phyloP scores from a whole-genome alignment of 2,113 vertebrate genomes.

The Pampusana beccarii region DNA sequence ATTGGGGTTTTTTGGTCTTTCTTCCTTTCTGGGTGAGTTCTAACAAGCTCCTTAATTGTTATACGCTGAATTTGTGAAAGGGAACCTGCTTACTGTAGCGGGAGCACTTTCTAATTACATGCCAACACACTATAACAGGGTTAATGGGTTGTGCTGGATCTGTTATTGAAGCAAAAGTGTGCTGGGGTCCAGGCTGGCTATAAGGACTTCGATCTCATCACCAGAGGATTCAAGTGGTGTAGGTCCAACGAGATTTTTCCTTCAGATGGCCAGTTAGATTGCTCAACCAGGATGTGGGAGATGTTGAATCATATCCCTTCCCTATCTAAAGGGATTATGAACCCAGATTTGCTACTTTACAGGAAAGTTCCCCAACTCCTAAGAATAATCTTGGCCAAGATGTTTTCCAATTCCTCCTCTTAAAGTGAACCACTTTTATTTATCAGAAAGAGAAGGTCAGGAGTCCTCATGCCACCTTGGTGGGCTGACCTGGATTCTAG shows the following conservation, averaged over 20 bases:
- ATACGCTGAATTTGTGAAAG: neutral
- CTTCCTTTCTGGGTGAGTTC: neutral
- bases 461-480: neutral
- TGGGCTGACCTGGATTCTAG: neutral
- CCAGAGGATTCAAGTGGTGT: neutral
- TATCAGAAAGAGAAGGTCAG: neutral
- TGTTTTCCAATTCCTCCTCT: neutral
- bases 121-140: neutral
- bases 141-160: neutral
- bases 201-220: neutral
- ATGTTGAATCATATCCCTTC: conserved; percentile 52
- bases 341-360: conserved; percentile 1
- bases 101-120: neutral
- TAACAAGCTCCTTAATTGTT: neutral
- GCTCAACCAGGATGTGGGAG: conserved; percentile 47
- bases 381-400: neutral
- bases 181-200: neutral
- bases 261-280: conserved; percentile 24
- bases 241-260: neutral
- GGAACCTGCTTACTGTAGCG: neutral
- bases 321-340: conserved; percentile 2
- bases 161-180: neutral
- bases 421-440: neutral
- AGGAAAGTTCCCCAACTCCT: neutral
- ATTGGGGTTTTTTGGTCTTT: accelerated